Percentiles rank a stretch among this genome's conserved stretches.
Conservation (phyloP, 2,113 vertebrate genomes). For the Peromyscus maniculatus region DNA sequence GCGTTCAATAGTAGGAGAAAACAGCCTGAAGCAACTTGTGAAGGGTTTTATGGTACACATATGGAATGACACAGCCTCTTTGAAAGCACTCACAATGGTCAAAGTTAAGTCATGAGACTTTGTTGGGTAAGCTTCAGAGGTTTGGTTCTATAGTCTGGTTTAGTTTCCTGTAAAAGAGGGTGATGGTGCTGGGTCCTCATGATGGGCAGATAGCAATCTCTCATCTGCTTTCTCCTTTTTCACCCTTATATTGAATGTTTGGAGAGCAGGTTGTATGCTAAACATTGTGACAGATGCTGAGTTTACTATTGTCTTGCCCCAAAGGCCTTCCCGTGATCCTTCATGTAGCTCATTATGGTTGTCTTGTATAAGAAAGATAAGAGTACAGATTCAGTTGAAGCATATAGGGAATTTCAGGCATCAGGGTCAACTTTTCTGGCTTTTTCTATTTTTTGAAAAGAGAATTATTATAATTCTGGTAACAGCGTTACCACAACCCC, state of each 20-base stretch:
- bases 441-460: background rate
- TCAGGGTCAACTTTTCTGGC: background rate
- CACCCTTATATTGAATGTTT: background rate
- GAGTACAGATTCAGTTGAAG: background rate
- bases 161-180: fast-evolving
- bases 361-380: background rate
- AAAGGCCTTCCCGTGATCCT: background rate
- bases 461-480: background rate
- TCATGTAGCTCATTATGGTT: background rate
- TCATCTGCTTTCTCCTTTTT: fast-evolving
- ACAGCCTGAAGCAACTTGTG: too few relatives aligned
- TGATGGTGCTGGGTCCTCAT: background rate
- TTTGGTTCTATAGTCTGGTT: background rate
- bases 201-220: background rate
- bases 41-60: background rate
- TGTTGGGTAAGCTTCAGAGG: background rate
- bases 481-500: background rate
- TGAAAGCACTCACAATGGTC: background rate
- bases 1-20: background rate
- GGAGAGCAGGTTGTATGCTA: background rate
- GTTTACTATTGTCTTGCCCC: background rate
- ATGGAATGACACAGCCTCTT: background rate
- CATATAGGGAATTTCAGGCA: background rate
- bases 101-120: background rate
- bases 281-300: background rate